phyloP scores from a whole-genome alignment of 1,140 invertebrate species.

The Drosophila persimilis region DNA sequence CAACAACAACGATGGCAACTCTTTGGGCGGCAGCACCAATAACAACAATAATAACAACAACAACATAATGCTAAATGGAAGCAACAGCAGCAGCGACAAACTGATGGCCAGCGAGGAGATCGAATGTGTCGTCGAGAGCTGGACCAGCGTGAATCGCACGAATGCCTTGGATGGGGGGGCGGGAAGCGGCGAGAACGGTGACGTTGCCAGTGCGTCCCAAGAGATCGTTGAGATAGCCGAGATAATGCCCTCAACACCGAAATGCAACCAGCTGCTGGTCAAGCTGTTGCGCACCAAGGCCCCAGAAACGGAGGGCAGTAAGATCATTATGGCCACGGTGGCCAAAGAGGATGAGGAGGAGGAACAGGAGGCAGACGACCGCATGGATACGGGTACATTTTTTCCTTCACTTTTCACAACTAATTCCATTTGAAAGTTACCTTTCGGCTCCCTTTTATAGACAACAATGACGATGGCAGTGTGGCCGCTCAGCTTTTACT shows the following conservation, averaged over 20 bases:
- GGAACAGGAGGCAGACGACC: constrained; percentile 39
- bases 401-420: too few species aligned
- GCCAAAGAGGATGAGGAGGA: constrained; percentile 66
- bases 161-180: constrained; percentile 65
- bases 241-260: constrained; percentile 70
- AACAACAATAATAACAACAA: constrained; percentile 60
- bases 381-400: constrained; percentile 51
- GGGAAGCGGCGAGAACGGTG: constrained; percentile 40
- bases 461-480: constrained; percentile 62
- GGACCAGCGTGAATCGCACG: constrained; percentile 75
- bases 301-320: constrained; percentile 50
- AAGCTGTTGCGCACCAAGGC: constrained; percentile 72
- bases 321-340: constrained; percentile 78
- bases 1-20: constrained; percentile 48
- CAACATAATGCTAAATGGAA: constrained; percentile 58
- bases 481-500: constrained; percentile 84
- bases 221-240: constrained; percentile 76
- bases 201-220: constrained; percentile 26
- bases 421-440: neutral
- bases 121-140: constrained; percentile 74
- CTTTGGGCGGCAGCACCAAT: constrained; percentile 38
- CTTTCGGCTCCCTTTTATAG: neutral
- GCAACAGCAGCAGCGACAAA: constrained; percentile 51
- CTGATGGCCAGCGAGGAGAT: constrained; percentile 63
- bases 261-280: constrained; percentile 75